A percentile compares a stretch with the other conserved stretches of the same genome.
These are phyloP conservation scores for Acleris emargana DNA, from an alignment of 2,888 invertebrate genomes.

Conservation along the genomic window DNA sequence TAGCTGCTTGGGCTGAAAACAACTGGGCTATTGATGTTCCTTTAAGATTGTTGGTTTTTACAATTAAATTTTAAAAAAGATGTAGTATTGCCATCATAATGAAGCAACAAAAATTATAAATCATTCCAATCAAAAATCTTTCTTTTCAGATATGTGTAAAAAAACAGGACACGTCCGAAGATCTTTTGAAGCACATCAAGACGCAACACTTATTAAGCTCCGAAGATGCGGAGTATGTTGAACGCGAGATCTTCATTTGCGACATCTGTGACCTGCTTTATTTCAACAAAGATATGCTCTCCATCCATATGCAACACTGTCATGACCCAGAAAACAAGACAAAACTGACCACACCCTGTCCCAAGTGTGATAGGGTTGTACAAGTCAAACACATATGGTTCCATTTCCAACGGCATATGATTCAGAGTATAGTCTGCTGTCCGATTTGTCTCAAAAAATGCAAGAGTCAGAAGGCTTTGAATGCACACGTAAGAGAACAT, in stretches of 20 bases:
- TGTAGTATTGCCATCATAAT: too few species aligned
- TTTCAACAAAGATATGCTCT: conserved; percentile 60
- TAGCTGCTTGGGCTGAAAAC: too few species aligned
- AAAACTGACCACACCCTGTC: conserved; percentile 44
- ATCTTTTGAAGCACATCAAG: conserved; percentile 53
- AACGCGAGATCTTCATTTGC: conserved; percentile 61
- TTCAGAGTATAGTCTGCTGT: conserved; percentile 51
- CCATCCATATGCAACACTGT: conserved; percentile 46
- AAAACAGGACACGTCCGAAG: conserved; percentile 27
- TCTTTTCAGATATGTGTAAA: conserved; percentile 58
- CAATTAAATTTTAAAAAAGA: too few species aligned
- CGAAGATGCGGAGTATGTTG: conserved; percentile 47
- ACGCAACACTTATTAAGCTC: conserved; percentile 54
- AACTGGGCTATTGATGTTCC: too few species aligned
- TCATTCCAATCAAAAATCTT: background rate
- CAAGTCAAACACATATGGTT: conserved; percentile 43
- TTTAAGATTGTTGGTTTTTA: too few species aligned
- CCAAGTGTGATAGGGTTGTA: conserved; percentile 47
- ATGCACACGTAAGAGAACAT: conserved; percentile 51
- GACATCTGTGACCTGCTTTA: conserved; percentile 55
- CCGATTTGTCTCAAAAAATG: conserved; percentile 54
- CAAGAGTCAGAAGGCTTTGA: conserved; percentile 35
- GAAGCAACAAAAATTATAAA: too few species aligned
- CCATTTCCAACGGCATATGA: conserved; percentile 53
- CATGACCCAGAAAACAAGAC: conserved; percentile 36